Conservation (phyloP, 1,140 invertebrate genomes). For the Drosophila jambulina region DNA sequence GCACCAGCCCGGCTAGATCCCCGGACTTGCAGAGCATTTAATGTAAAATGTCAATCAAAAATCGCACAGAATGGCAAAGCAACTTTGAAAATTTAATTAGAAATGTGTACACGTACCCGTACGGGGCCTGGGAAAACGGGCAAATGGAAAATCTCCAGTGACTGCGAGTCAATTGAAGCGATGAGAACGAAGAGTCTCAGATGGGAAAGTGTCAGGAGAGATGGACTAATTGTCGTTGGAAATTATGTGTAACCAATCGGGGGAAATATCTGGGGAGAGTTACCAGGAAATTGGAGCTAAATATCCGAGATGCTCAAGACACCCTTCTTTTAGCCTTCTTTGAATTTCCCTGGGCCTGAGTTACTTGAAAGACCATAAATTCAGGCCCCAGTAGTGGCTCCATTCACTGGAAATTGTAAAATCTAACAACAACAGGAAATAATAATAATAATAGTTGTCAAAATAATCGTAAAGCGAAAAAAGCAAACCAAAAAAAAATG, state of each 20-base stretch:
- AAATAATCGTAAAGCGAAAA: constrained; percentile 42
- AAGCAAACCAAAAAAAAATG: constrained; percentile 27
- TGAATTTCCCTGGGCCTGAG: constrained; percentile 9
- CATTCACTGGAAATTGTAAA: constrained; percentile 71
- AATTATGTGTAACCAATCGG: constrained; percentile 5
- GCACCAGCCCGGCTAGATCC: neutral
- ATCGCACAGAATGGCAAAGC: constrained; percentile 68
- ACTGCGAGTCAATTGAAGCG: constrained; percentile 64
- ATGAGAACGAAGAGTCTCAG: constrained; percentile 26
- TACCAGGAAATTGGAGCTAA: neutral
- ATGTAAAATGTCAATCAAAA: constrained; percentile 83
- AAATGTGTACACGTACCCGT: constrained; percentile 55
- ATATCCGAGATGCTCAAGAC: neutral
- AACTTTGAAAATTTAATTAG: constrained; percentile 80
- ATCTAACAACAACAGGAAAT: constrained; percentile 17
- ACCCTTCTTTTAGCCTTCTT: neutral
- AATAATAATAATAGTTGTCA: constrained; percentile 44
- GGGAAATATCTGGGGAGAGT: neutral
- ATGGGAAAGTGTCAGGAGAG: constrained; percentile 17
- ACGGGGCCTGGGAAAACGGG: constrained; percentile 68
- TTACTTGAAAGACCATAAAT: constrained; percentile 60
- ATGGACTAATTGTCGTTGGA: constrained; percentile 29
- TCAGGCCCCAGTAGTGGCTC: constrained; percentile 25
- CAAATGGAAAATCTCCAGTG: constrained; percentile 48
- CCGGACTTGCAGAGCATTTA: constrained; percentile 59